Conservation (phyloP, 2,113 vertebrate genomes). For the Galemys pyrenaicus region DNA sequence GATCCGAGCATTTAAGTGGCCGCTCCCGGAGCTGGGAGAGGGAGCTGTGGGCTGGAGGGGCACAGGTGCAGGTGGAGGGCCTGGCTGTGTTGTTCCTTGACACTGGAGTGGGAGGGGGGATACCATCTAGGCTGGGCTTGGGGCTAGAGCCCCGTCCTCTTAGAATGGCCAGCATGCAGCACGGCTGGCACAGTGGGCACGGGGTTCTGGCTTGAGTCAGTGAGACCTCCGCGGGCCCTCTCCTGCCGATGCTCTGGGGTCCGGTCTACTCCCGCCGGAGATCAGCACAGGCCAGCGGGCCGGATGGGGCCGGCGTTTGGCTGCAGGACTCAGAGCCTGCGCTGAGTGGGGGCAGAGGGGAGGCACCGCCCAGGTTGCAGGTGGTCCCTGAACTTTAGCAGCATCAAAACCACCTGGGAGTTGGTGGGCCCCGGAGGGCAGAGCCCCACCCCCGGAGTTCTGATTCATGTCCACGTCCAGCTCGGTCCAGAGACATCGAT, state of each 20-base stretch:
- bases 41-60: not conserved
- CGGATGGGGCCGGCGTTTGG: not conserved
- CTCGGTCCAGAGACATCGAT: not conserved
- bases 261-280: not conserved
- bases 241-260: not conserved
- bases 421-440: not conserved
- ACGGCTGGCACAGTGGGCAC: not conserved
- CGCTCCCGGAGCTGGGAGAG: not conserved
- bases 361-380: not conserved
- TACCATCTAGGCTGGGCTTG: not conserved
- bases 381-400: not conserved
- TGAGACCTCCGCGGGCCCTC: too few relatives aligned
- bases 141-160: rapidly evolving
- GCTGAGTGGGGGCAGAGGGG: not conserved
- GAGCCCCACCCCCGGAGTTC: not conserved
- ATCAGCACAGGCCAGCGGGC: not conserved
- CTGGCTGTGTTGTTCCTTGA: not conserved
- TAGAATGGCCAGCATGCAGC: not conserved
- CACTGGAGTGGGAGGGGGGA: not conserved
- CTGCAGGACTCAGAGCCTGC: not conserved
- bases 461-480: not conserved
- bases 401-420: not conserved
- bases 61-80: not conserved
- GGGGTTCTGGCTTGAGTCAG: not conserved
- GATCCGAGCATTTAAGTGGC: not conserved